Conservation (phyloP, 2,797 vertebrate genomes). For the Notolabrus celidotus region DNA sequence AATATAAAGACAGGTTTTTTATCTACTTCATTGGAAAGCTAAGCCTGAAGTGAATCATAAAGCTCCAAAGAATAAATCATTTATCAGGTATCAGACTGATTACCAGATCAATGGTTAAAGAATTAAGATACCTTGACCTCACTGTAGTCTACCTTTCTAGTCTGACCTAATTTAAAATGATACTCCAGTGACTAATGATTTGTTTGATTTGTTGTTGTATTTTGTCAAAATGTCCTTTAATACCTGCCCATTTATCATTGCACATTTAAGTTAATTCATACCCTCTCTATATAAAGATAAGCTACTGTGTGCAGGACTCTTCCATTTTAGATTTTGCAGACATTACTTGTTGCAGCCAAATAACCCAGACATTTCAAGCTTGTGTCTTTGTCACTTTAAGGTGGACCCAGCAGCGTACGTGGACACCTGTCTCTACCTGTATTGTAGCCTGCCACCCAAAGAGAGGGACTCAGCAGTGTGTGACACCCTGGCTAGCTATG, state of each 20-base stretch:
- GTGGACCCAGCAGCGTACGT: slow-evolving; percentile 86
- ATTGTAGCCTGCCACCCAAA: slow-evolving; percentile 71
- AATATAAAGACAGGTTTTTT: not conserved
- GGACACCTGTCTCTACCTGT: slow-evolving; percentile 88
- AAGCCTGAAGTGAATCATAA: slow-evolving; percentile 1
- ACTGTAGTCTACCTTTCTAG: not conserved
- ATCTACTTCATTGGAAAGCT: not conserved
- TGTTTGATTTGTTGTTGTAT: not conserved
- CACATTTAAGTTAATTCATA: not conserved
- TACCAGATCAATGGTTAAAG: slow-evolving; percentile 10
- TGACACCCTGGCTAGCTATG: slow-evolving; percentile 89
- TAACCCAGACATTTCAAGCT: not conserved
- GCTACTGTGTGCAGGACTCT: not conserved
- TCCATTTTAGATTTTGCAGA: not conserved
- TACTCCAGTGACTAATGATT: not conserved
- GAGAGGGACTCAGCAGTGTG: slow-evolving; percentile 77
- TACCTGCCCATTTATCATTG: not conserved
- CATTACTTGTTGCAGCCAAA: not conserved
- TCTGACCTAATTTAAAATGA: not conserved
- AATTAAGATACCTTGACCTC: not conserved
- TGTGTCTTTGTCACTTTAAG: slow-evolving; percentile 71
- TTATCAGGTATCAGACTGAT: not conserved
- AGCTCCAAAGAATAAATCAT: not conserved
- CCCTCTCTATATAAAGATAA: not conserved
- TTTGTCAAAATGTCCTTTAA: too few relatives aligned